phyloP scores from a whole-genome alignment of 2,113 vertebrate genomes.

The Calyptommatus sinebrachiatus region DNA sequence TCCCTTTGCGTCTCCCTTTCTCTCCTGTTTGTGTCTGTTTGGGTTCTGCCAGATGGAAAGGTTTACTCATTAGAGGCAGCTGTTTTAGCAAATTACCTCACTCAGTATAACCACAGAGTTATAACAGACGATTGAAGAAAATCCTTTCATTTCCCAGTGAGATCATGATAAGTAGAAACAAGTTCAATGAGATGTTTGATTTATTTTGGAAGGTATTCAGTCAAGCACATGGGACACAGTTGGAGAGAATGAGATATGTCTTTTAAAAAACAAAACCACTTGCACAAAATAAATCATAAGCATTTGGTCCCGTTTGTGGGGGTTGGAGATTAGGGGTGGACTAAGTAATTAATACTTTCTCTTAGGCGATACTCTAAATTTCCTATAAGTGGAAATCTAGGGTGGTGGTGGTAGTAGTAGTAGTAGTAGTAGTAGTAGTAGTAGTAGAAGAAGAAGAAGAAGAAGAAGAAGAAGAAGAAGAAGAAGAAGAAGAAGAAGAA shows the following conservation, averaged over 20 bases:
- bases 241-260: conserved; percentile 59
- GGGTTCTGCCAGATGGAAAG: conserved; percentile 73
- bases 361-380: conserved; percentile 48
- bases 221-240: conserved; percentile 47
- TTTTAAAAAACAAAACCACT: conserved; percentile 30
- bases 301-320: conserved; percentile 55
- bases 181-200: conserved; percentile 70
- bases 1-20: conserved; percentile 20
- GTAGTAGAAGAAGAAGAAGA: no score
- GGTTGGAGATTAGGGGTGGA: background rate
- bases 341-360: conserved; percentile 59
- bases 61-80: conserved; percentile 74
- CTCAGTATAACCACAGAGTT: conserved; percentile 70
- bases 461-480: no score
- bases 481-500: no score
- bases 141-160: conserved; percentile 67
- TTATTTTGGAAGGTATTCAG: conserved; percentile 72
- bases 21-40: conserved; percentile 60
- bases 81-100: conserved; percentile 80
- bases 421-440: no score
- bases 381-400: conserved; percentile 47
- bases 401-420: background rate
- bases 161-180: conserved; percentile 70
- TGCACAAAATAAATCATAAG: conserved; percentile 39
- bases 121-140: conserved; percentile 69